Base-by-base conservation (phyloP, 92 coral and sea anemone species). In the Epizoanthus illoricatus region DNA sequence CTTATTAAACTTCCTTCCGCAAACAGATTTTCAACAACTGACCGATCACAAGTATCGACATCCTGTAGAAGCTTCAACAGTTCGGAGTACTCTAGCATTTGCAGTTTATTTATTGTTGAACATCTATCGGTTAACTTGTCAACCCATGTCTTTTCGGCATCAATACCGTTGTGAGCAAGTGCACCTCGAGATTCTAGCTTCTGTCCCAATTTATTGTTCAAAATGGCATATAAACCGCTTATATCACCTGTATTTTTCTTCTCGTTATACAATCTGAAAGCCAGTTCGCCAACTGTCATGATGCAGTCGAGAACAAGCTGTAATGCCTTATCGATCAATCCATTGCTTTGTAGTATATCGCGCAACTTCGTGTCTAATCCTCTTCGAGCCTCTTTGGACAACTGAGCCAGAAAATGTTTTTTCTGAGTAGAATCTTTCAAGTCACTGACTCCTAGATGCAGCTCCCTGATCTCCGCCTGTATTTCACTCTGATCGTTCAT, bases 101-200 rank as follows among this genome's bases (percentile, higher is more conserved):
- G 57, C 39, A 75, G 81, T 28, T 7, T 7, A 12, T 9, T 5
- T 75, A 75, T 5, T 1, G 57, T 75, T 59, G 67, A 56, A n/a
- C 57, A 75, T 8, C 13, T 39, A 10, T 8, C 10, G 40, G 41
- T 75, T 40, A 75, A 39, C 24, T 23, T 41, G 18, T 13, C 55
- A 7, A 24, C 81, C 81, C 81, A 75, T 16, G 18, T 0, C 17
- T 3, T 15, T 39, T 59, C 69, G 9, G 36, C 42, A 39, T 40
- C 62, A 33, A 75, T 60, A 17, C n/a, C 52, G 7, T 60, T 75
- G 12, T 10, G 19, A 59, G 63, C 67, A 5, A 75, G 68, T 18
- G 81, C 81, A 5, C 81, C 81, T 5, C 57, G 81, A 9, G 81
- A 57, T n/a, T 75, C 81, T 7, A 75, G 49, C 28, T 75, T 60